phyloP scores from a whole-genome alignment of 2,113 vertebrate species.

The Hemibagrus wyckioides region DNA sequence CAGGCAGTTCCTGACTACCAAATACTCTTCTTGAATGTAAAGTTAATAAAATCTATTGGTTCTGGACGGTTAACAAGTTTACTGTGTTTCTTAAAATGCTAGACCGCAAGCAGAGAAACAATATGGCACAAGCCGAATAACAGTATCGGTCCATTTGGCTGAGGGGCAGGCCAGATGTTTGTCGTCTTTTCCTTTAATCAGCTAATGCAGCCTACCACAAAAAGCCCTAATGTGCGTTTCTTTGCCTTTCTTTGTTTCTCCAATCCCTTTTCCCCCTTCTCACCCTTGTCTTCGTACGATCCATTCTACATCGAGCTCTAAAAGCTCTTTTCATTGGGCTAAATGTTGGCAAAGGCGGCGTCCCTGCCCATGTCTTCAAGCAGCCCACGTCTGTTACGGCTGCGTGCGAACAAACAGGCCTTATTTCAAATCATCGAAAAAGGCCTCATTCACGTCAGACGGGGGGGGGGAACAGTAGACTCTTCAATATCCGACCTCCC shows the following conservation, averaged over 20 bases:
- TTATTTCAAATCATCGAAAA: slow-evolving; percentile 47
- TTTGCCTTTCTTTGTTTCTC: slow-evolving; percentile 14
- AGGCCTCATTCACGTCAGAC: slow-evolving; percentile 45
- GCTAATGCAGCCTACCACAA: slow-evolving; percentile 12
- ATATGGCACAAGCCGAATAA: neutral
- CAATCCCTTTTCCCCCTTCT: neutral
- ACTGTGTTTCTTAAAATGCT: neutral
- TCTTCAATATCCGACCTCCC: slow-evolving; percentile 34
- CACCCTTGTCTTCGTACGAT: slow-evolving; percentile 16
- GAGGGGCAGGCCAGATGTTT: slow-evolving; percentile 22
- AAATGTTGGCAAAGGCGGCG: slow-evolving; percentile 5
- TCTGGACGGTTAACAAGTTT: neutral
- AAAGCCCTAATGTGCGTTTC: neutral
- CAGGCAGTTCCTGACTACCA: neutral
- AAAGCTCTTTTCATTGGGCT: slow-evolving; percentile 40
- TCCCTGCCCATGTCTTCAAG: slow-evolving; percentile 31
- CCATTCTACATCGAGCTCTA: neutral
- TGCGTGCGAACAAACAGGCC: slow-evolving; percentile 34
- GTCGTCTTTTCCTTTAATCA: slow-evolving; percentile 25
- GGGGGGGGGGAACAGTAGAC: slow-evolving; percentile 19
- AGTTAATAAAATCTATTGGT: neutral
- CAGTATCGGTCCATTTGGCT: slow-evolving; percentile 2
- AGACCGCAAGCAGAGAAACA: too few relatives aligned
- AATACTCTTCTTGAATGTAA: neutral
- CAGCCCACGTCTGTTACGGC: slow-evolving; percentile 9